Evolutionary conservation across 2,113 vertebrate genomes (phyloP).

Genomic region (Prietella phreatophila): DNA sequence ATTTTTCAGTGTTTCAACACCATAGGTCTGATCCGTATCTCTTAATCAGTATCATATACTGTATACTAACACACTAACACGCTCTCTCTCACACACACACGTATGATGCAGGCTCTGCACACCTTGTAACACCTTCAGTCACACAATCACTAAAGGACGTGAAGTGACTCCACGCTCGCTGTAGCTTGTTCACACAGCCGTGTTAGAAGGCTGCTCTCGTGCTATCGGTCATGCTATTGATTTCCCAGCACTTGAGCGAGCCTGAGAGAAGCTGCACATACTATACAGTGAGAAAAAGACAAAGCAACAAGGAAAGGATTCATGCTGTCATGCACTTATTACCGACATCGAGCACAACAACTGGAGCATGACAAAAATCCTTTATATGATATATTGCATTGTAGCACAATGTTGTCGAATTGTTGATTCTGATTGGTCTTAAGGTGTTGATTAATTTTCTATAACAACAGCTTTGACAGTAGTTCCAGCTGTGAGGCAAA

Average conservation of each 20-base stretch:
- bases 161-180: background rate
- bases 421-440: background rate
- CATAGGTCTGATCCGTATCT: conserved; percentile 4
- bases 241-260: background rate
- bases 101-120: background rate
- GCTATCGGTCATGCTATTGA: background rate
- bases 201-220: background rate
- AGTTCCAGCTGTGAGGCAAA: background rate
- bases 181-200: background rate
- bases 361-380: conserved; percentile 1
- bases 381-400: conserved; percentile 5
- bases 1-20: background rate
- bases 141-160: background rate
- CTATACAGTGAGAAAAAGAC: background rate
- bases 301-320: background rate
- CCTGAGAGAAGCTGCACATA: background rate
- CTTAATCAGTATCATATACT: conserved; percentile 36
- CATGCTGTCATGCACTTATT: conserved; percentile 8
- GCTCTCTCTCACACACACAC: background rate
- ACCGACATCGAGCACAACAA: background rate
- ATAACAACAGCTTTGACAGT: background rate
- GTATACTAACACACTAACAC: background rate
- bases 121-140: background rate
- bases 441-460: conserved; percentile 1
- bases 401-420: background rate